Percentiles rank a stretch among this genome's conserved stretches.
Evolutionary conservation across 2,888 invertebrate genomes (phyloP).

Genomic region (Piscicola geometra): DNA sequence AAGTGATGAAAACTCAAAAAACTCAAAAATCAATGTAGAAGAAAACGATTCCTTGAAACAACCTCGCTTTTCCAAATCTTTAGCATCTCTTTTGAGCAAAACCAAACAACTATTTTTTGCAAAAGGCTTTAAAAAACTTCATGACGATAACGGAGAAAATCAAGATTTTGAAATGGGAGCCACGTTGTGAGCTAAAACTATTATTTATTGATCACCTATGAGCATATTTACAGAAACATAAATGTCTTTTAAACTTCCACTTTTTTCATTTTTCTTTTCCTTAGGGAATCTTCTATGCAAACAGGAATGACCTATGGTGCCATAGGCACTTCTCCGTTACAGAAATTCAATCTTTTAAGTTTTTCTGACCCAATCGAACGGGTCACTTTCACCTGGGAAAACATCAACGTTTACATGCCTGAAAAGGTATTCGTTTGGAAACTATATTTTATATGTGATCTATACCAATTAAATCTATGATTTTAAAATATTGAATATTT

Average conservation of each 20-base stretch:
- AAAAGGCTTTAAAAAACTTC: neutral
- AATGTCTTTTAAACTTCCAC: too few relatives aligned
- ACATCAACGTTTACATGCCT: constrained; percentile 35
- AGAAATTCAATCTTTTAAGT: constrained; percentile 34
- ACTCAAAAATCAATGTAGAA: too few relatives aligned
- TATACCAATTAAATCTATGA: neutral
- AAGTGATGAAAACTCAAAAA: too few relatives aligned
- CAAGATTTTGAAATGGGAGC: too few relatives aligned
- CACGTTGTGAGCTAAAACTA: too few relatives aligned
- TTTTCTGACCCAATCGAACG: constrained; percentile 37
- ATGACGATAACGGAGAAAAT: neutral
- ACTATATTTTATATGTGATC: neutral
- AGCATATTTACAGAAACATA: too few relatives aligned
- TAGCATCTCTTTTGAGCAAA: neutral
- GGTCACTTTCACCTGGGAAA: constrained; percentile 37
- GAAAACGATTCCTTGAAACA: too few relatives aligned
- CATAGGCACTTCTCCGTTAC: constrained; percentile 33
- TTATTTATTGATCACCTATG: too few relatives aligned
- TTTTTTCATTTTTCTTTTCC: too few relatives aligned
- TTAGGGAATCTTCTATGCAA: neutral
- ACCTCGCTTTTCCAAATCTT: too few relatives aligned
- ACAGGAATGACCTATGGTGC: constrained; percentile 32
- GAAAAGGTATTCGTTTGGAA: neutral
- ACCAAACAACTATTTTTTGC: neutral
- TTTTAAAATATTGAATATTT: too few relatives aligned